These are phyloP conservation scores for Cossypha niveicapilla DNA, from an alignment of 2,797 vertebrate species.

Conservation along the genomic window DNA sequence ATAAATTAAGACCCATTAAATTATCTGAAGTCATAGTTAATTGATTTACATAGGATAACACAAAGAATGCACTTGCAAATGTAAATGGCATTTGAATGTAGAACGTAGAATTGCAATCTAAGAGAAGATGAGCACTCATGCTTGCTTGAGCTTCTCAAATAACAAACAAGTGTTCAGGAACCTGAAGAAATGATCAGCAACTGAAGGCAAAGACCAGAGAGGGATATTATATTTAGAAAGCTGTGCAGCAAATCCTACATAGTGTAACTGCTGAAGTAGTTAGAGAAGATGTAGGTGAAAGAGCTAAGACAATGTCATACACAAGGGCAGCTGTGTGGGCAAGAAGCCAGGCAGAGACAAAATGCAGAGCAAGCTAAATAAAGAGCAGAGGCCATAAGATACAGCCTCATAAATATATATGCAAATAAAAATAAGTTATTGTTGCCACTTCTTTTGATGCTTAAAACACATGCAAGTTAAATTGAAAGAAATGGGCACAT, in stretches of 20 bases:
- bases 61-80: neutral
- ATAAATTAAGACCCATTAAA: neutral
- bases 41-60: neutral
- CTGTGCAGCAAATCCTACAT: neutral
- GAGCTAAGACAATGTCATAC: conserved; percentile 33
- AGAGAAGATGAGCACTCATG: neutral
- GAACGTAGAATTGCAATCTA: neutral
- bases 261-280: neutral
- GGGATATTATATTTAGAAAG: neutral
- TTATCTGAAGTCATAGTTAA: neutral
- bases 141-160: neutral
- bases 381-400: neutral
- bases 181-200: neutral
- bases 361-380: conserved; percentile 24
- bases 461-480: neutral
- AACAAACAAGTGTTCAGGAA: neutral
- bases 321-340: conserved; percentile 41
- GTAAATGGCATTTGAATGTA: neutral
- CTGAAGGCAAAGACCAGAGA: neutral
- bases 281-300: conserved; percentile 30
- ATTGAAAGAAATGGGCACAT: neutral
- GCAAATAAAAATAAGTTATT: neutral
- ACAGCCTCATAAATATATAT: neutral
- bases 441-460: neutral
- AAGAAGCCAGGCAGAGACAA: conserved; percentile 20